Evolutionary conservation across 2,113 vertebrate genomes (phyloP).

Genomic region (Thinocorus orbignyianus): DNA sequence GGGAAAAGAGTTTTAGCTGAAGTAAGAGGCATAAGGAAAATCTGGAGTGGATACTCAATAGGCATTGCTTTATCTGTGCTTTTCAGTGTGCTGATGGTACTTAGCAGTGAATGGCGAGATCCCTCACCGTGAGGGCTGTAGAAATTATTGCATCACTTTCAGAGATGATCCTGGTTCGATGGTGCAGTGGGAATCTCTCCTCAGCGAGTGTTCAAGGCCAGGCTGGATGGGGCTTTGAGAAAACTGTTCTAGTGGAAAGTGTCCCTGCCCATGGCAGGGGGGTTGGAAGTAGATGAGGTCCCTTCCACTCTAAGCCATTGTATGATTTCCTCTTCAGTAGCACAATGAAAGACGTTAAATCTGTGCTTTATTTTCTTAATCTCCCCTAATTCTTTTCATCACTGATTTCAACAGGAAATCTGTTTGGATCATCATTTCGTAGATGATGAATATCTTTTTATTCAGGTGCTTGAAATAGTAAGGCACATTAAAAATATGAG

Average conservation of each 20-base stretch:
- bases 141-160: not conserved
- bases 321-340: not conserved
- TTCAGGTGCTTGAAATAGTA: not conserved
- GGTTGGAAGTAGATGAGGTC: not conserved
- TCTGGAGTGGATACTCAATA: not conserved
- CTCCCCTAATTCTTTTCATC: not conserved
- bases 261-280: too few relatives aligned
- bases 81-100: not conserved
- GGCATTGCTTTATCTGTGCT: not conserved
- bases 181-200: not conserved
- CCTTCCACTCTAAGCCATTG: not conserved
- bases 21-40: not conserved
- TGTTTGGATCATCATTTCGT: not conserved
- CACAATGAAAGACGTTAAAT: not conserved
- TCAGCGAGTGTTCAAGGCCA: not conserved
- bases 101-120: not conserved
- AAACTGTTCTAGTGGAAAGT: not conserved
- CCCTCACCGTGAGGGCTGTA: not conserved
- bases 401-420: not conserved
- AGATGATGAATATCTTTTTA: not conserved
- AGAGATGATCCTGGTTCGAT: not conserved
- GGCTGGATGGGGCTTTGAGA: not conserved
- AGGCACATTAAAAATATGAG: not conserved
- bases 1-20: not conserved
- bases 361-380: not conserved